Percentiles rank a stretch among this genome's conserved stretches.
Conservation (phyloP, 2,888 invertebrate species). For the Alcis repandata region DNA sequence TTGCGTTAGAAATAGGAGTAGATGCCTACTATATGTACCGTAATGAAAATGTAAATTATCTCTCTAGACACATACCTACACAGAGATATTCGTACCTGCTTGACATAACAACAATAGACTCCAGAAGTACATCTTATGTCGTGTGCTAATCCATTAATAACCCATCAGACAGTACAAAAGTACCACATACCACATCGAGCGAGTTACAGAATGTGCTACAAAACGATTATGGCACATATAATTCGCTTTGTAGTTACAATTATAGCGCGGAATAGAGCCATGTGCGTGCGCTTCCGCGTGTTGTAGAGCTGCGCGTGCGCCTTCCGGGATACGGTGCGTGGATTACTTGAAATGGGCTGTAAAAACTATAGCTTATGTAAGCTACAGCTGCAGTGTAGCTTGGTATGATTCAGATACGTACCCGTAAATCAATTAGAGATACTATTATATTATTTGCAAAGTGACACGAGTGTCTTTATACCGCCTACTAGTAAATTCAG, state of each 20-base stretch:
- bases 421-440: background rate
- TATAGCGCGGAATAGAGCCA: slow-evolving; percentile 57
- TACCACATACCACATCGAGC: background rate
- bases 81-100: no score
- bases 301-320: slow-evolving; percentile 49
- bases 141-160: background rate
- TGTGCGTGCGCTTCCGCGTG: slow-evolving; percentile 70
- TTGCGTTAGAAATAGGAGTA: no score
- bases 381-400: no score
- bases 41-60: no score
- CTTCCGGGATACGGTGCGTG: slow-evolving; percentile 62
- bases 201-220: slow-evolving; percentile 26
- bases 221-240: slow-evolving; percentile 26
- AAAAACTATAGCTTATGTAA: slow-evolving; percentile 14
- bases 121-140: background rate
- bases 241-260: slow-evolving; percentile 36
- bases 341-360: slow-evolving; percentile 30
- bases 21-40: no score
- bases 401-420: background rate
- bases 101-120: no score
- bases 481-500: no score
- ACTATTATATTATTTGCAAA: background rate
- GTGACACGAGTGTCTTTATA: no score
- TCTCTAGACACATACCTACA: no score
- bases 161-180: background rate